Base-by-base conservation (phyloP, 2,113 vertebrate species). In the rabbit (Oryctolagus cuniculus) region DNA sequence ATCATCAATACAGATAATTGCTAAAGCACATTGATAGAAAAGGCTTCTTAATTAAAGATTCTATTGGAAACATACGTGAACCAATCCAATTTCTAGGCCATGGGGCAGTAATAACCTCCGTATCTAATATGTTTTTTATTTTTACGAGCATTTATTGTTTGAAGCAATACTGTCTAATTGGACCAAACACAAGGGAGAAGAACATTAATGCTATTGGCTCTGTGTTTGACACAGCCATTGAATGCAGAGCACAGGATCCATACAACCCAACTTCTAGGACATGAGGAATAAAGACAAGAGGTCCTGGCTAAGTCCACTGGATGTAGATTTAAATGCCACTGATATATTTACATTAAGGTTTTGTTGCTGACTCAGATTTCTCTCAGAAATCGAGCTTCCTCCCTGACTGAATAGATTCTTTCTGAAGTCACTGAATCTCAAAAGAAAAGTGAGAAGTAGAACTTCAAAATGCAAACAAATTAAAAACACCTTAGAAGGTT, bases 41-140 rank as follows among this genome's bases (percentile, higher is more conserved):
- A 95, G n/a, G 53, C 67, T 91, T 58, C 87, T 95, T 96, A 95
- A 96, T 95, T 92, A 95, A 97, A 95, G 85, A 96, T 95, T 94
- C 89, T 87, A 78, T 70, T 87, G 70, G 74, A 96, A 92, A 95
- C 85, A 91, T 94, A 90, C 74, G 58, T 87, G 79, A 95, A 73
- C 70, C 79, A 87, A 96, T 96, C 72, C 63, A 83, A 91, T 80
- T 91, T 95, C 77, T 72, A 81, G 79, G 89, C 74, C 53, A 91
- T 87, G 87, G 93, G 89, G 70, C 70, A 90, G 64, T 84, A 92
- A 93, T 77, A 91, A 75, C 91, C 75, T 96, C 95, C 51, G 19
- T 82, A 74, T 93, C 49, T 92, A 95, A 92, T 95, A 89, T 25
- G 25, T 94, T 92, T 95, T 91, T 91, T 96, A 91, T 81, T 95